Evolutionary conservation across 2,888 invertebrate species (phyloP), one percentile per base, ranked within the genome.

Genomic region (Neoascia interrupta): DNA sequence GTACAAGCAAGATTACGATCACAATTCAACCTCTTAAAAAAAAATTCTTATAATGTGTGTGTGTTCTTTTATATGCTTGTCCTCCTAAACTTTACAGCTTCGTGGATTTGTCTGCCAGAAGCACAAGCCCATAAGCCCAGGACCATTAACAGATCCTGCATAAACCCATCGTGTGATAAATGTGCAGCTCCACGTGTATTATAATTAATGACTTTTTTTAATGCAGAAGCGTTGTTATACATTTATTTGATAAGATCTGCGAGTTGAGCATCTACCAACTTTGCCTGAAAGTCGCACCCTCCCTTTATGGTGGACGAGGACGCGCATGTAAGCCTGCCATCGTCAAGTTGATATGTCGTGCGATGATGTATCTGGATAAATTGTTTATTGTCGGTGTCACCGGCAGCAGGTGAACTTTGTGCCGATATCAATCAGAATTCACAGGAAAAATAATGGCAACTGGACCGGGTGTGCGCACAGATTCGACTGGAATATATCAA

Each of bases 171-270:
- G 47, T 56, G 39, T 66, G 66, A 66, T 45, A 66, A 37, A 66
- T 66, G 45, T 37, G 54, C 64, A 53, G 39, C 45, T 56, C 18
- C 21, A n/a, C n/a, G 16, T 37, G 43, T 19, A 43, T 23, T 16
- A 23, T 36, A 39, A 66, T 56, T 47, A 56, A 56, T 66, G 37
- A 21, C 45, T 66, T 13, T 39, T 21, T 54, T 66, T 54, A 54
- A 54, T 54, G 36, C 64, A 19, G 37, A 45, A 43, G 47, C 37
- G 31, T 43, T 53, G 53, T 34, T 21, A 45, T 45, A 37, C 36
- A 49, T 49, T 39, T 49, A 13, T 43, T 15, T 18, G 56, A 53
- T 64, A 64, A 34, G 11, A 26, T 21, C 18, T 21, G 3, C 5
- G n/a, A 18, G n/a, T n/a, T n/a, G n/a, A n/a, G n/a, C n/a, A 28